Evolutionary conservation across 2,888 invertebrate genomes (phyloP), one percentile per base, ranked within the genome.

Genomic region (Eudemis profundana): DNA sequence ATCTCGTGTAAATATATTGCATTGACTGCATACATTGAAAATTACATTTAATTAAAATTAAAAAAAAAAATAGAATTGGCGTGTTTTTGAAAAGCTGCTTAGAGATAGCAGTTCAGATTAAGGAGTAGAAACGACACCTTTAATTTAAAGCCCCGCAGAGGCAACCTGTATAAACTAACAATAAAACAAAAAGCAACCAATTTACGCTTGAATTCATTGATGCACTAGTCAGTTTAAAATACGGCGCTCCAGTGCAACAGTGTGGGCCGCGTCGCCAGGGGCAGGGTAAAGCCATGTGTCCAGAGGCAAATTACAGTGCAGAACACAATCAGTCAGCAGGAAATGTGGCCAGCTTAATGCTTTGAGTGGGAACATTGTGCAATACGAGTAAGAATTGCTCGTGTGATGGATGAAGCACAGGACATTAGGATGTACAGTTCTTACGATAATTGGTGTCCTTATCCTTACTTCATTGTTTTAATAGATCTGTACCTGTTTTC

Each of bases 281-380:
- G 57, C 60, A 72, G 70, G 73, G 74, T 75, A 73, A 78, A 67
- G 68, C 76, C 69, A 53, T 65, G 69, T 73, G 80, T 77, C 73
- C 73, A 23, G 66, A 61, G 68, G 74, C 68, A 78, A 83, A 85
- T 84, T 80, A 79, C 80, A 72, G 72, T 66, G 68, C 69, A 53
- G 56, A 63, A 44, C 29, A 53, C 61, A 67, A 68, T 69, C 66
- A 67, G 67, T 51, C 57, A 36, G 19, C 40, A 40, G 40, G 40
- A 49, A 57, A 33, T 61, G 61, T 49, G 63, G 23, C 38, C 29
- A 53, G 61, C 67, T 61, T 68, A 40, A 54, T 59, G 59, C 65
- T 70, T 69, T 70, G 73, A 69, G 63, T 38, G 33, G 17, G n/a
- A n/a, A 15, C 23, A 3, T 42, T 33, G 27, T 33, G 36, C 46